Base-by-base conservation (phyloP, 2,888 invertebrate species). In the Tuta absoluta region DNA sequence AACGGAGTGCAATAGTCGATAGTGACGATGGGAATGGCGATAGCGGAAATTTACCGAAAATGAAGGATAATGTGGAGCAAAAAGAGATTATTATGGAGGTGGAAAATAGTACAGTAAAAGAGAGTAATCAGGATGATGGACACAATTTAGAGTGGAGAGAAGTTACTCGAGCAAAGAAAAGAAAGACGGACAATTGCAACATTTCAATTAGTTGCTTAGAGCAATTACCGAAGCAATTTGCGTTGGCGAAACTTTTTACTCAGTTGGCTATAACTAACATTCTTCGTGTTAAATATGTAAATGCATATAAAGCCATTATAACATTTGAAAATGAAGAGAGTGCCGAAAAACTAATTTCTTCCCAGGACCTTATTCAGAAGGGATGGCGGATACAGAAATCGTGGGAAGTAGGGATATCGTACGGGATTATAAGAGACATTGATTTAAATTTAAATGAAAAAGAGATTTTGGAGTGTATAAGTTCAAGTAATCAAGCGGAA, bases 371-470 rank as follows among this genome's bases (percentile, higher is more conserved):
- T n/a, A 8, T 17, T 4, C 4, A 33, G 24, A 8, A 17, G 19
- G 58, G 37, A n/a, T 58, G 38, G 37, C 33, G 37, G n/a, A 38
- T 58, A 8, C 58, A 58, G 12, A 28, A 37, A 19, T 14, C 38
- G n/a, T 38, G 58, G n/a, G 38, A 37, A 38, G 58, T 58, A 12
- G 10, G 21, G 11, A 23, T 24, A 10, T 53, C 53, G 1, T 21
- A 53, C 53, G 53, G 53, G 4, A 23, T 41, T 41, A n/a, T 41
- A 14, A 41, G n/a, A 41, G n/a, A 41, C n/a, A 41, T 41, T 41
- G 41, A 41, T 7, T 2, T 41, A 11, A 41, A 41, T 41, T n/a
- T 41, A 41, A 7, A 2, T 2, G 41, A 41, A 11, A 41, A 41
- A 11, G 41, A 41, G 11, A 41, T 41, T 14, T n/a, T 41, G 11